phyloP scores from a whole-genome alignment of 37 sponge, comb jelly and placozoan genomes.

The Chondrosia reniformis region DNA sequence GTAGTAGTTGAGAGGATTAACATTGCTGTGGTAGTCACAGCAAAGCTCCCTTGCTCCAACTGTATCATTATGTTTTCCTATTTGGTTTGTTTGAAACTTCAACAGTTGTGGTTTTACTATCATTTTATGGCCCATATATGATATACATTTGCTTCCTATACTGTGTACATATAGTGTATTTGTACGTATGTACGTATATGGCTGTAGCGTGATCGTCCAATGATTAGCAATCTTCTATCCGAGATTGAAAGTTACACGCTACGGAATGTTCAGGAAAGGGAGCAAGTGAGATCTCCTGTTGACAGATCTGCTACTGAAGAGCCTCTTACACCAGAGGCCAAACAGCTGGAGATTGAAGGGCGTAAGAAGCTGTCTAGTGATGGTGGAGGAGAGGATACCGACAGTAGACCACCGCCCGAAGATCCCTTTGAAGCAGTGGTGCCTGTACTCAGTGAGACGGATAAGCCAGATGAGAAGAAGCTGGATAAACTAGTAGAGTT shows the following conservation, averaged over 20 bases:
- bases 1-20: too few species aligned
- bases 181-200: too few species aligned
- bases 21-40: too few species aligned
- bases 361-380: conserved; percentile 12
- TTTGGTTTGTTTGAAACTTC: too few species aligned
- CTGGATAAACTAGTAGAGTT: conserved; percentile 43
- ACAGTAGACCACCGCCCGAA: conserved; percentile 43
- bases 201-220: conserved; percentile 22
- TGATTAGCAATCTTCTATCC: conserved; percentile 18
- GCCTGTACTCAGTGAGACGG: conserved; percentile 29
- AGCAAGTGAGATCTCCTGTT: not conserved
- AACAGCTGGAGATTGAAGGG: not conserved
- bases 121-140: too few species aligned
- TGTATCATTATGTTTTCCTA: too few species aligned
- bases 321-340: not conserved
- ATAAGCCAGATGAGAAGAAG: conserved; percentile 49
- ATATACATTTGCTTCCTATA: too few species aligned
- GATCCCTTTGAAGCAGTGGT: conserved; percentile 19
- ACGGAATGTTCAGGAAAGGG: conserved; percentile 24
- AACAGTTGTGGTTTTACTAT: too few species aligned
- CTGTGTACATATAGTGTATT: not conserved
- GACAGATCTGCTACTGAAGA: not conserved
- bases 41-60: too few species aligned
- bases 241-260: conserved; percentile 28
- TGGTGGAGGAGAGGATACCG: conserved; percentile 52